Percentiles rank a stretch among this genome's conserved stretches.
Evolutionary conservation across 2,888 invertebrate species (phyloP).

Genomic region (Camptogramma bilineatum): DNA sequence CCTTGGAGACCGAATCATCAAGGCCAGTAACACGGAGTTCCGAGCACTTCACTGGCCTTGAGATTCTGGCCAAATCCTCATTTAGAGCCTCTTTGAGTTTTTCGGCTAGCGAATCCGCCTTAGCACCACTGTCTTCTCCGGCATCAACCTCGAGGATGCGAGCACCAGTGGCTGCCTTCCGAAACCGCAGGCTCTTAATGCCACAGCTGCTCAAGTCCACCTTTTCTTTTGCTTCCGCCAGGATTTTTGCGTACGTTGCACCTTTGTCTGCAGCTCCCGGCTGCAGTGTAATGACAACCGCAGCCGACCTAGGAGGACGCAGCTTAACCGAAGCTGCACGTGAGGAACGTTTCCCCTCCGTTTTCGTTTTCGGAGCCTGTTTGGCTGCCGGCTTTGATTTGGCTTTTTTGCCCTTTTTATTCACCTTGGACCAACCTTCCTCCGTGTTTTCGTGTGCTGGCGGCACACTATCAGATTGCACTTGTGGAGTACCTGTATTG

Average conservation of each 20-base stretch:
- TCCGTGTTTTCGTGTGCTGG: too few relatives aligned
- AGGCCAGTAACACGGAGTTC: too few relatives aligned
- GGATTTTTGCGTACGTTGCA: background rate
- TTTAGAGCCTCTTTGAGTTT: too few relatives aligned
- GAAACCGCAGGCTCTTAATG: background rate
- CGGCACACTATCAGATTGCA: too few relatives aligned
- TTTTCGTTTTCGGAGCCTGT: background rate
- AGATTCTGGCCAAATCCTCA: too few relatives aligned
- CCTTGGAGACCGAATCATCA: background rate
- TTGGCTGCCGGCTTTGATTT: background rate
- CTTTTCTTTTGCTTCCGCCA: background rate
- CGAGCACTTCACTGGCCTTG: too few relatives aligned
- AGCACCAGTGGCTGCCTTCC: background rate
- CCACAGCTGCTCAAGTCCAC: background rate
- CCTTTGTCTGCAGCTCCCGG: background rate
- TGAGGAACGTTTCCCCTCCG: too few relatives aligned
- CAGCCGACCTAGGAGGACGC: background rate
- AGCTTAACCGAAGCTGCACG: background rate
- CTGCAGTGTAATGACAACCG: background rate
- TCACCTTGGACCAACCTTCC: too few relatives aligned
- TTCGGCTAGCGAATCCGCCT: background rate
- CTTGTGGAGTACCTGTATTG: too few relatives aligned
- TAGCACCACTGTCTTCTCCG: background rate
- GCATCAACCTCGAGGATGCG: background rate
- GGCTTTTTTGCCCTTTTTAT: too few relatives aligned